phyloP scores from a whole-genome alignment of 92 coral and sea anemone species.

The Porites rus region DNA sequence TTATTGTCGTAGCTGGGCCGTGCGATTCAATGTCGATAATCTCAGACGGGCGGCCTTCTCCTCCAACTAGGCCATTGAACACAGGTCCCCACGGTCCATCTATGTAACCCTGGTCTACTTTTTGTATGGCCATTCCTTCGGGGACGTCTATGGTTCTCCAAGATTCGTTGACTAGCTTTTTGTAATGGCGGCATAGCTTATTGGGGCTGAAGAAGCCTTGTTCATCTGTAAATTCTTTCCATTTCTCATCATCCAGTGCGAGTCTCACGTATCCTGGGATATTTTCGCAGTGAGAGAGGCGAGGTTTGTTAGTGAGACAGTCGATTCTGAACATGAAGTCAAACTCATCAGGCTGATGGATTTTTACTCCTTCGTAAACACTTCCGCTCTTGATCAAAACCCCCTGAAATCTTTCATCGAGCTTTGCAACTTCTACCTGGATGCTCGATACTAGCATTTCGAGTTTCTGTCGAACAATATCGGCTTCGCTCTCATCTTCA shows the following conservation, averaged over 20 bases:
- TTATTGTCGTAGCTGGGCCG: conserved; percentile 25
- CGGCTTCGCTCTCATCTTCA: conserved; percentile 25
- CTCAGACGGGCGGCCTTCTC: not conserved
- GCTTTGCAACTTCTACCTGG: conserved; percentile 4
- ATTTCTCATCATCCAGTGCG: not conserved
- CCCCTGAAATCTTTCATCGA: conserved; percentile 23
- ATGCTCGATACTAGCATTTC: not conserved
- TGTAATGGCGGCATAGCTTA: conserved; percentile 9
- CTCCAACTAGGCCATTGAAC: not conserved
- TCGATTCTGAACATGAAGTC: conserved; percentile 48
- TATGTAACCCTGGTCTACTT: not conserved
- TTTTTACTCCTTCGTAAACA: conserved; percentile 48
- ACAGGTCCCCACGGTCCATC: conserved; percentile 20
- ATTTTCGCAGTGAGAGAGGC: not conserved
- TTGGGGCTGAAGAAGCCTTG: conserved; percentile 30
- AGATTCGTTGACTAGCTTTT: conserved; percentile 24
- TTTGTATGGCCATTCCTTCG: conserved; percentile 6
- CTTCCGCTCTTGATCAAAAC: conserved; percentile 48
- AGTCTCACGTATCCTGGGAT: conserved; percentile 19
- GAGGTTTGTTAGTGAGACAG: conserved; percentile 22
- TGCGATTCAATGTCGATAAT: not conserved
- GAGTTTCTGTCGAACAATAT: conserved; percentile 22
- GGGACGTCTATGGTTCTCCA: not conserved
- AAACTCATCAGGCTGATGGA: conserved; percentile 55
- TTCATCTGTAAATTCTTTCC: conserved; percentile 23